A percentile compares a stretch with the other conserved stretches of the same genome.
These are phyloP conservation scores for Agonopterix heracliana DNA, from an alignment of 2,888 invertebrate species.

Conservation along the genomic window DNA sequence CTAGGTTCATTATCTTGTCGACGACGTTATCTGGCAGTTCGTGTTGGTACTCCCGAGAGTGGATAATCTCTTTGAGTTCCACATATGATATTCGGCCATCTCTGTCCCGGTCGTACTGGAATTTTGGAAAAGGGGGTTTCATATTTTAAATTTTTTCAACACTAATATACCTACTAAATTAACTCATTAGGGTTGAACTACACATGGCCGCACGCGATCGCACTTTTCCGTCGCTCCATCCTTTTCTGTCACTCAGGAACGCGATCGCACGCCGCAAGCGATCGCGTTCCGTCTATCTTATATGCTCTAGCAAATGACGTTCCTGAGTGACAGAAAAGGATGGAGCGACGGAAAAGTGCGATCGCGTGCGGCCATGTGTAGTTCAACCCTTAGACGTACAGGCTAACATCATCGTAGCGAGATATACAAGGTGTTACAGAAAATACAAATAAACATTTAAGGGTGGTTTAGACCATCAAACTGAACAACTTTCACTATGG, in stretches of 20 bases:
- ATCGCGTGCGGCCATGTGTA: too few relatives aligned
- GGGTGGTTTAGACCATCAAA: too few relatives aligned
- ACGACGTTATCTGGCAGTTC: conserved; percentile 83
- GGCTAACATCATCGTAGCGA: too few relatives aligned
- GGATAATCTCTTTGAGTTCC: conserved; percentile 79
- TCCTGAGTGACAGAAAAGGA: not conserved
- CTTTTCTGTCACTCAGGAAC: too few relatives aligned
- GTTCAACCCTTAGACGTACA: too few relatives aligned
- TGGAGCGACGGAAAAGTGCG: too few relatives aligned
- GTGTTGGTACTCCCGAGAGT: conserved; percentile 76
- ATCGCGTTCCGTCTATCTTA: not conserved
- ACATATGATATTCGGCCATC: conserved; percentile 82
- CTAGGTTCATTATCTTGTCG: conserved; percentile 79
- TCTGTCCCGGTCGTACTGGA: conserved; percentile 82
- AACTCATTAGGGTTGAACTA: too few relatives aligned
- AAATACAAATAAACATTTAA: too few relatives aligned
- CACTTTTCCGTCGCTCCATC: too few relatives aligned
- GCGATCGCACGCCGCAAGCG: not conserved
- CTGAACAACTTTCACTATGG: too few relatives aligned
- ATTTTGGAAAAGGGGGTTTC: conserved; percentile 15
- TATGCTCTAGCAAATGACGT: not conserved
- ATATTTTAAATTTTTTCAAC: not conserved
- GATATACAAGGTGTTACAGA: too few relatives aligned
- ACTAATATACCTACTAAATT: not conserved
- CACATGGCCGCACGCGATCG: too few relatives aligned